phyloP scores from a whole-genome alignment of 1,140 invertebrate species.

The Theocolax elegans region DNA sequence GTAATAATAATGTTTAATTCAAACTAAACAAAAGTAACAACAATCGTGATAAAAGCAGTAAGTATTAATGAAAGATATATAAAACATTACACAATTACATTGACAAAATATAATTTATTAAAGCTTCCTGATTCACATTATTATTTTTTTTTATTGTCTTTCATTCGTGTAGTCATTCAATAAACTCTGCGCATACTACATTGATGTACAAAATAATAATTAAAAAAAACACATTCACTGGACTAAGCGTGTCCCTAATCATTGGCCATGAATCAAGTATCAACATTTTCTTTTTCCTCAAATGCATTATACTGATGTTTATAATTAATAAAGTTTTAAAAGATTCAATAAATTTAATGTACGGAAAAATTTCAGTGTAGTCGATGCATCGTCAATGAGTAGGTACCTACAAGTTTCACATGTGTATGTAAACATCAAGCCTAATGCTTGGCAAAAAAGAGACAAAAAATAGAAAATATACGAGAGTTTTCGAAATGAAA shows the following conservation, averaged over 20 bases:
- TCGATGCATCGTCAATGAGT: conserved; percentile 31
- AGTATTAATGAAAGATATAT: too few relatives aligned
- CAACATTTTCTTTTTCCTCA: not conserved
- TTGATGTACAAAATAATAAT: conserved; percentile 16
- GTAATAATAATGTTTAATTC: too few relatives aligned
- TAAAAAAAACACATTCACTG: conserved; percentile 27
- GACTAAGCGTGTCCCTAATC: conserved; percentile 24
- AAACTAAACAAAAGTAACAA: conserved; percentile 2
- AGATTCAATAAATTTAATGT: not conserved
- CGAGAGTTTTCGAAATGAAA: conserved; percentile 15
- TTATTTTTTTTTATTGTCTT: not conserved
- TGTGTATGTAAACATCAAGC: not conserved
- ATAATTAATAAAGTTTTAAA: not conserved
- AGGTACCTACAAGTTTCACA: conserved; percentile 2
- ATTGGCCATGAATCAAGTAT: conserved; percentile 24
- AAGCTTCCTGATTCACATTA: too few relatives aligned
- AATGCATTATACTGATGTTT: too few relatives aligned
- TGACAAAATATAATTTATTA: too few relatives aligned
- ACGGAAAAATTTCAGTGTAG: conserved; percentile 28
- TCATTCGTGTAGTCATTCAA: not conserved
- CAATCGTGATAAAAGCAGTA: too few relatives aligned
- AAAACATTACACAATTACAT: too few relatives aligned
- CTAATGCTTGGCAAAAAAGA: conserved; percentile 2
- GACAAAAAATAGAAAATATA: conserved; percentile 9
- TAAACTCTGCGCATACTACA: not conserved